Conservation (phyloP, 2,113 vertebrate species). For the Promerops cafer region DNA sequence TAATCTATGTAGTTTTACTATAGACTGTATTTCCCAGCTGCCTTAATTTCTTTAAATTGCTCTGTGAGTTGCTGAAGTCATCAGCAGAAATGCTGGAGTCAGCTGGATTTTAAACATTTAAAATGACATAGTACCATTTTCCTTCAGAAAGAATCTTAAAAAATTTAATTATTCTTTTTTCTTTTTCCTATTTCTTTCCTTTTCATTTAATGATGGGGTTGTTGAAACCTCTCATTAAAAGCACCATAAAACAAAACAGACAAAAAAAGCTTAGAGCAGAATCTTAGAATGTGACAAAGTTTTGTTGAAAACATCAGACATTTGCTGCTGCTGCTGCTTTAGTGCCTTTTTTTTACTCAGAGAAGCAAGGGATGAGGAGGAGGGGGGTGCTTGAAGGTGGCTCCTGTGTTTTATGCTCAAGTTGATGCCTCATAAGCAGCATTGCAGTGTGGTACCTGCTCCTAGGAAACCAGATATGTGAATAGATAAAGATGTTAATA, state of each 20-base stretch:
- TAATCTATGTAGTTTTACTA: slow-evolving; percentile 24
- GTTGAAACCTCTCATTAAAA: slow-evolving; percentile 45
- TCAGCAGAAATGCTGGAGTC: slow-evolving; percentile 53
- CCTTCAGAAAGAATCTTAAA: slow-evolving; percentile 32
- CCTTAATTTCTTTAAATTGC: slow-evolving; percentile 46
- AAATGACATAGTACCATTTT: slow-evolving; percentile 42
- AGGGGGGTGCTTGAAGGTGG: neutral
- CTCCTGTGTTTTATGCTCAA: neutral
- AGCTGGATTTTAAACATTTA: slow-evolving; percentile 46
- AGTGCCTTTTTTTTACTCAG: neutral
- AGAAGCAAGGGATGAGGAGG: neutral
- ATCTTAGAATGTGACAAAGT: neutral
- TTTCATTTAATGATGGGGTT: neutral
- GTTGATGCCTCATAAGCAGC: neutral
- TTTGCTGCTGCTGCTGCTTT: neutral
- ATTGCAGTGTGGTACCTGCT: neutral
- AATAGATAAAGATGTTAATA: neutral
- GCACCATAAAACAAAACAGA: slow-evolving; percentile 17
- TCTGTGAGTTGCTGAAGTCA: slow-evolving; percentile 59
- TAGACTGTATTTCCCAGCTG: slow-evolving; percentile 27
- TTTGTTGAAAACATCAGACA: neutral
- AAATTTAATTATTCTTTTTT: slow-evolving; percentile 50
- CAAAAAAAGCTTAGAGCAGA: neutral
- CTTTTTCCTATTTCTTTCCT: neutral
- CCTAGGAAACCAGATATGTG: neutral